Base-by-base conservation (phyloP, 2,797 vertebrate species). In the Lepus oiostolus region DNA sequence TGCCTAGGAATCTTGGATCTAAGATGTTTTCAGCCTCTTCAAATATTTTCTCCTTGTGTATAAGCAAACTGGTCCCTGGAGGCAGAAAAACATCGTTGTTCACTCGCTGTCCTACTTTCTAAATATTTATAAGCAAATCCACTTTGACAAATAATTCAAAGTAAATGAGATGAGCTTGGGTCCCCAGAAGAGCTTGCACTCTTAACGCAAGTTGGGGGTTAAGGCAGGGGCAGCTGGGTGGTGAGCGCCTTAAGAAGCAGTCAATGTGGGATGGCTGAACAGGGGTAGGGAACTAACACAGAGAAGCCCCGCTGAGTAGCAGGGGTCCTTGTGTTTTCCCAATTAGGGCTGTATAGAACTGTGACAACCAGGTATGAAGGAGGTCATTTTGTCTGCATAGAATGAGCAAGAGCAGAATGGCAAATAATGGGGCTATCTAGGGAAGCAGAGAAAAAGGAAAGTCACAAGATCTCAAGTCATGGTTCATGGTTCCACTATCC, bases 101-200 rank as follows among this genome's bases (percentile, higher is more conserved):
- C 17, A 52, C 75, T 90, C 52, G 86, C 80, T 79, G 47, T 71
- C 81, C 26, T 88, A 35, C 12, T 65, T 94, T 94, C 63, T 72
- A 54, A 67, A 85, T 67, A 50, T 86, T 70, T 85, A 22, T 54
- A 77, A 88, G 38, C 5, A 65, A 90, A 94, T 92, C 8, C 42
- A 88, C 86, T 92, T 91, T 76, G 38, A 71, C 80, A 71, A 86
- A 58, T 60, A 84, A 92, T 75, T 96, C 70, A 63, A 32, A 88
- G 93, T 75, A 67, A 70, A 52, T 32, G 62, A 81, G 72, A 60
- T 28, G 50, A 10, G 50, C 30, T 82, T 2, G 11, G n/a, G 47
- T 68, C n/a, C 35, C 26, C 62, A n/a, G 71, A 67, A 67, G 58
- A 95, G 6, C 52, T 50, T 90, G 5, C 17, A 16, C 35, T 77